These are phyloP conservation scores for Catocala sponsa DNA, from an alignment of 2,888 invertebrate genomes.

Conservation along the genomic window DNA sequence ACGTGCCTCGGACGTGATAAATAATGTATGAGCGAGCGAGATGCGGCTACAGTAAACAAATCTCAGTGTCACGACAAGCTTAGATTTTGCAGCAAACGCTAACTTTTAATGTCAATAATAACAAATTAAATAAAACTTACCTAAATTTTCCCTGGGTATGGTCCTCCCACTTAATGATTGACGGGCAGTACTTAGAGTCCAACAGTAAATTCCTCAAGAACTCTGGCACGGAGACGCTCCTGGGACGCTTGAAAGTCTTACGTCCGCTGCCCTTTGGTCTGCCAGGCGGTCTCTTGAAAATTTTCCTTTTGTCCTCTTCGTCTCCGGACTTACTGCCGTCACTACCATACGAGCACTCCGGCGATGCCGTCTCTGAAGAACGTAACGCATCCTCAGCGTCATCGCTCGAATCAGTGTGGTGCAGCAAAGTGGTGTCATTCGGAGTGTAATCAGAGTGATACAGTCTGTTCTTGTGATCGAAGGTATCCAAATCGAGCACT, in stretches of 20 bases:
- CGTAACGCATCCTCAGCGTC: conserved; percentile 78
- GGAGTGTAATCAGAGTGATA: conserved; percentile 76
- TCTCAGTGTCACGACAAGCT: conserved; percentile 63
- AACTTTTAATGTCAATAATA: background rate
- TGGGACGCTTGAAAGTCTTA: conserved; percentile 78
- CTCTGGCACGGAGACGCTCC: conserved; percentile 92
- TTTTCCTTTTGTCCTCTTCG: conserved; percentile 81
- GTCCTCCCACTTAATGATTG: conserved; percentile 96
- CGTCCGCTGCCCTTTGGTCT: conserved; percentile 85
- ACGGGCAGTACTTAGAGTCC: conserved; percentile 92
- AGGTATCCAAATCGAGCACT: conserved; percentile 75
- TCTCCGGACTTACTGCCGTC: conserved; percentile 81
- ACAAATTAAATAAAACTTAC: conserved; percentile 63
- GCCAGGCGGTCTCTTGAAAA: conserved; percentile 86
- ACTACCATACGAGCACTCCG: conserved; percentile 77
- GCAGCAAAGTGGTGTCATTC: conserved; percentile 65
- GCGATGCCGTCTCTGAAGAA: conserved; percentile 76
- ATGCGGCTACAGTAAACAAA: conserved; percentile 56
- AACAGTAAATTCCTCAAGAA: conserved; percentile 94
- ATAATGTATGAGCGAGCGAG: conserved; percentile 67
- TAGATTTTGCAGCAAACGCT: conserved; percentile 49
- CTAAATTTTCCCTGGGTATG: conserved; percentile 94
- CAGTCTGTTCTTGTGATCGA: conserved; percentile 70
- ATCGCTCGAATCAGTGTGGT: conserved; percentile 77
- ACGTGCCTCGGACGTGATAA: conserved; percentile 75